A percentile compares a stretch with the other conserved stretches of the same genome.
Evolutionary conservation across 2,888 invertebrate genomes (phyloP).

Genomic region (Adelphocoris suturalis): DNA sequence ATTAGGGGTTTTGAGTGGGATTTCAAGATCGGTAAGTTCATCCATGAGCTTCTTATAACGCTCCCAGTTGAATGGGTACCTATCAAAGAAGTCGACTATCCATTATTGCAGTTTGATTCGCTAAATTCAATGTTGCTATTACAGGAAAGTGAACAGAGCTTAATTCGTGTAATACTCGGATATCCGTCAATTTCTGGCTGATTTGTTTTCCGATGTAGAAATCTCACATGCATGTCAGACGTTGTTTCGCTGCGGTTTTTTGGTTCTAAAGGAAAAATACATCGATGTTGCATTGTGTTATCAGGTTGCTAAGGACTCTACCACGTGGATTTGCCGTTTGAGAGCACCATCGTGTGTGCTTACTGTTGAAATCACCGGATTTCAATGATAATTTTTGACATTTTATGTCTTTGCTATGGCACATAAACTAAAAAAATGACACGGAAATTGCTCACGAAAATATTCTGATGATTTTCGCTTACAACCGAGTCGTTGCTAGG

Average conservation of each 20-base stretch:
- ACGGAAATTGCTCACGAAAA: too few species aligned
- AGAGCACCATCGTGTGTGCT: slow-evolving; percentile 56
- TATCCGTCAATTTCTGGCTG: neutral
- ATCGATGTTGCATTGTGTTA: slow-evolving; percentile 37
- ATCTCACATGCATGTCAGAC: slow-evolving; percentile 47
- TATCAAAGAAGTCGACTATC: slow-evolving; percentile 27
- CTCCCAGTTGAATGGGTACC: slow-evolving; percentile 51
- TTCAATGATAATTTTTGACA: too few species aligned
- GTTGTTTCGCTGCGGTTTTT: slow-evolving; percentile 35
- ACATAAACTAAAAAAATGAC: too few species aligned
- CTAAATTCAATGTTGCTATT: neutral
- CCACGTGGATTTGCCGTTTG: neutral
- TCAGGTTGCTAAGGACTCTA: slow-evolving; percentile 9
- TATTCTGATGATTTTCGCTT: too few species aligned
- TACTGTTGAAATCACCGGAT: slow-evolving; percentile 63
- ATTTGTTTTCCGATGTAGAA: slow-evolving; percentile 49
- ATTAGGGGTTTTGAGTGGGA: slow-evolving; percentile 53
- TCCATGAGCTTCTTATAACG: slow-evolving; percentile 31
- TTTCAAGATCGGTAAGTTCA: neutral
- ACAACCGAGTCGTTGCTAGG: too few species aligned
- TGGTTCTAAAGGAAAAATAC: slow-evolving; percentile 45
- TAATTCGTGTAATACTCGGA: slow-evolving; percentile 36
- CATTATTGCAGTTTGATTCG: neutral
- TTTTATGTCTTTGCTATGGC: too few species aligned
- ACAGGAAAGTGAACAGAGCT: slow-evolving; percentile 60